Conservation (phyloP, 1,140 invertebrate genomes). For the Scaptomyza hsui region DNA sequence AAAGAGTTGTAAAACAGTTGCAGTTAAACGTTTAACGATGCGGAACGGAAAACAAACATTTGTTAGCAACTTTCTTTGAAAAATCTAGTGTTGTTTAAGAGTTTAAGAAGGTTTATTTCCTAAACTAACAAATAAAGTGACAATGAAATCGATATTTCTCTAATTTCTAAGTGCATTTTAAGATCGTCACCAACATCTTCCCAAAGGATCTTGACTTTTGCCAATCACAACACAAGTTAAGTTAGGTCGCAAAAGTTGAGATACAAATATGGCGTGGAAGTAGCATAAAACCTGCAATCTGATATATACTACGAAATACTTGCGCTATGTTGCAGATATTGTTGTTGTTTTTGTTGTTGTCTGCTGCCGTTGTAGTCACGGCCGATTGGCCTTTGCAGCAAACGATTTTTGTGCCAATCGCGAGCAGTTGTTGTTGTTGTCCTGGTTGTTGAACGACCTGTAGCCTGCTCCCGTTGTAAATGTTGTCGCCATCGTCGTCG, state of each 20-base stretch:
- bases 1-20: neutral
- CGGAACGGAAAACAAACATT: neutral
- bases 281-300: constrained; percentile 33
- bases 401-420: constrained; percentile 52
- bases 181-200: constrained; percentile 4
- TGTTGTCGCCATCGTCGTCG: constrained; percentile 64
- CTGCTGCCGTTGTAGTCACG: constrained; percentile 60
- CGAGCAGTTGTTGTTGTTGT: constrained; percentile 25
- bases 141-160: too few relatives aligned
- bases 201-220: constrained; percentile 38
- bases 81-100: too few relatives aligned
- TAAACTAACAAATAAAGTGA: too few relatives aligned
- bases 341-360: constrained; percentile 14
- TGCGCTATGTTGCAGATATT: neutral
- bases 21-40: neutral
- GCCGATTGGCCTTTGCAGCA: constrained; percentile 64
- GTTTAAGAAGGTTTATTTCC: too few relatives aligned
- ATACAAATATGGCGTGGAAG: constrained; percentile 46
- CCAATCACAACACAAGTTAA: constrained; percentile 32
- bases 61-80: too few relatives aligned
- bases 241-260: constrained; percentile 27
- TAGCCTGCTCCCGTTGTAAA: constrained; percentile 74
- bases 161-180: constrained; percentile 7
- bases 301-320: constrained; percentile 35
- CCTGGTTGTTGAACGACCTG: constrained; percentile 57